These are phyloP conservation scores for Drosophila lini DNA, from an alignment of 1,140 invertebrate genomes.

Conservation along the genomic window DNA sequence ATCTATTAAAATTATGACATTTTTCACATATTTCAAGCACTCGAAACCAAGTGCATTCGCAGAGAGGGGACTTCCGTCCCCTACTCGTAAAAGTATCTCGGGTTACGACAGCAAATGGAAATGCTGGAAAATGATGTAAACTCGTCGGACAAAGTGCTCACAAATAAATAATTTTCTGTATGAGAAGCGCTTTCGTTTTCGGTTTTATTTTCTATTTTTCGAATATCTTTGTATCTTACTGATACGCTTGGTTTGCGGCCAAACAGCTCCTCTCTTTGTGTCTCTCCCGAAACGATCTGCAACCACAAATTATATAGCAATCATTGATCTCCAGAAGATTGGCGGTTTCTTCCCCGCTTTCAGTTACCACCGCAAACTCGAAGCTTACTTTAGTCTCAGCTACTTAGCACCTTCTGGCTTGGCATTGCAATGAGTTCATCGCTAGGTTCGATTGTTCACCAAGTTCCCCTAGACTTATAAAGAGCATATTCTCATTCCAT, in stretches of 20 bases:
- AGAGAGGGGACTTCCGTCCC: slow-evolving; percentile 6
- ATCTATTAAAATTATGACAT: slow-evolving; percentile 67
- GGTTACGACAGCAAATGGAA: slow-evolving; percentile 60
- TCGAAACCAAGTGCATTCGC: slow-evolving; percentile 31
- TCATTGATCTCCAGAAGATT: slow-evolving; percentile 22
- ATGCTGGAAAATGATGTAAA: slow-evolving; percentile 50
- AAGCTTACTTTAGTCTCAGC: slow-evolving; percentile 12
- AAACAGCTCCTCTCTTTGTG: slow-evolving; percentile 50
- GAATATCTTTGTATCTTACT: slow-evolving; percentile 30
- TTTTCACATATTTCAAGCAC: slow-evolving; percentile 55
- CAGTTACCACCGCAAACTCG: slow-evolving; percentile 5
- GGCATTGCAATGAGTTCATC: slow-evolving; percentile 74
- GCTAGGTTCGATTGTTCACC: slow-evolving; percentile 42
- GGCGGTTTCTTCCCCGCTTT: slow-evolving; percentile 1
- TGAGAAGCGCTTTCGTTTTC: slow-evolving; percentile 57
- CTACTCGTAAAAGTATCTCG: slow-evolving; percentile 47
- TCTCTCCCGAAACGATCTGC: neutral
- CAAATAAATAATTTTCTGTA: slow-evolving; percentile 39
- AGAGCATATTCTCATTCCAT: slow-evolving; percentile 8
- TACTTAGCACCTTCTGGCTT: slow-evolving; percentile 61
- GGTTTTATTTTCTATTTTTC: slow-evolving; percentile 8
- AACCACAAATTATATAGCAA: slow-evolving; percentile 16
- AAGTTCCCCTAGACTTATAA: slow-evolving; percentile 30
- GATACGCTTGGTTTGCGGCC: slow-evolving; percentile 47
- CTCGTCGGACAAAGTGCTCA: slow-evolving; percentile 46